Evolutionary conservation across 2,888 invertebrate genomes (phyloP).

Genomic region (Drosophila pseudotakahashii): DNA sequence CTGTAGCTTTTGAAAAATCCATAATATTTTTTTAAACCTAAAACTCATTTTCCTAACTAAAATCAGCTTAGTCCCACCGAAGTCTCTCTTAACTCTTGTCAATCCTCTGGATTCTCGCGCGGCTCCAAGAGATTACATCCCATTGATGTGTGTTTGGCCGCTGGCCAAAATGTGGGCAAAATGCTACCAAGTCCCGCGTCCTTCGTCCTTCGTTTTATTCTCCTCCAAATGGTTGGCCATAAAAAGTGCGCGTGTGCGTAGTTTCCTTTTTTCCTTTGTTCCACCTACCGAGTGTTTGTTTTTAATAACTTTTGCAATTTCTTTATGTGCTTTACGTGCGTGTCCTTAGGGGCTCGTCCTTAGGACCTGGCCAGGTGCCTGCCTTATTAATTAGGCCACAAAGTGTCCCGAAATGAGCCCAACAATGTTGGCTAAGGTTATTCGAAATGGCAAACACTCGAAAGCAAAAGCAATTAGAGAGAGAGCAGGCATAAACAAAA

Average conservation of each 20-base stretch:
- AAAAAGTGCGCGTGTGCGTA: conserved; percentile 46
- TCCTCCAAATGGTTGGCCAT: conserved; percentile 33
- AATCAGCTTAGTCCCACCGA: background rate
- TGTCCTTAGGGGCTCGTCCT: conserved; percentile 24
- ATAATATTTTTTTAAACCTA: too few relatives aligned
- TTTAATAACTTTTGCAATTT: conserved; percentile 69
- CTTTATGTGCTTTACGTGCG: conserved; percentile 69
- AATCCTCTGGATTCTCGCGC: conserved; percentile 9
- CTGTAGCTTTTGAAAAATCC: too few relatives aligned
- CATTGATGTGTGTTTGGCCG: conserved; percentile 65
- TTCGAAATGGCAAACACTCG: conserved; percentile 9
- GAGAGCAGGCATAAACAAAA: background rate
- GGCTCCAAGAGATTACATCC: conserved; percentile 50
- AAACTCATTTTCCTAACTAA: background rate
- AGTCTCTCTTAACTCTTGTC: conserved; percentile 12
- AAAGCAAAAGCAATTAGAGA: conserved; percentile 3
- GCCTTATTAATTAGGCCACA: conserved; percentile 63
- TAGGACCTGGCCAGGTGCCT: conserved; percentile 50
- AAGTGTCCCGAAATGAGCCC: conserved; percentile 45
- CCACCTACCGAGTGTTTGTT: conserved; percentile 33
- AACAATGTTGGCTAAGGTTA: conserved; percentile 8
- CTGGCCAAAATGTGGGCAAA: conserved; percentile 43
- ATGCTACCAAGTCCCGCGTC: conserved; percentile 17
- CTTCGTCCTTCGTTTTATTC: conserved; percentile 26
- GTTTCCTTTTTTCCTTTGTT: conserved; percentile 30